Base-by-base conservation (phyloP, 2,113 vertebrate species). In the Gallinago paraguaiae region DNA sequence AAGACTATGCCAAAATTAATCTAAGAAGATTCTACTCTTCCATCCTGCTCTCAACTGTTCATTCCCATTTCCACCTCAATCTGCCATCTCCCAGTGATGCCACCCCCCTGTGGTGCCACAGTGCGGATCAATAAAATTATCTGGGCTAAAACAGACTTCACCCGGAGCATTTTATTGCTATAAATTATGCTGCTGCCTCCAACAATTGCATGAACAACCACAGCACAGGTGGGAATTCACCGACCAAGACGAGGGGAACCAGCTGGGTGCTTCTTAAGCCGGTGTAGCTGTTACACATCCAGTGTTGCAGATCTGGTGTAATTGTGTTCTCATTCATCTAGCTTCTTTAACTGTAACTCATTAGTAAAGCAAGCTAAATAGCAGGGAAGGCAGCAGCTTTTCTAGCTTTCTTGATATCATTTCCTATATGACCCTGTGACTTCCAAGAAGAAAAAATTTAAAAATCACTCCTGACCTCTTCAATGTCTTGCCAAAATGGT, bases 181-280 rank as follows among this genome's bases (percentile, higher is more conserved):
- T 78, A 20, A 83, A 86, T 90, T 54, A 46, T 63, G 46, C 46
- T 83, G 60, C 69, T 0, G 0, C 46, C 50, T 77, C 22, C 53
- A 91, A 89, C 74, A 85, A 45, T 45, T 53, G 45, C 77, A 82
- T 3, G 2, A 91, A 27, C 69, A 56, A 84, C 18, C 35, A 53
- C 53, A 53, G 69, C 56, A 76, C 61, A 87, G 93, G 81, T 60
- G 53, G 65, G 81, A 91, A 84, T 75, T 92, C 91, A 76, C 39
- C 7, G 1, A 2, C 24, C 1, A 1, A 92, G 59, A 56, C 1
- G 0, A 68, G 33, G 45, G 75, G 48, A 89, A 53, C 74, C 81
- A 91, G 56, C 65, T 69, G 74, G 53, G 43, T 84, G 81, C 69
- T 82, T 86, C 83, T 84, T n/a, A 91, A 92, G 19, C 86, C 82